Conservation (phyloP, 2,888 invertebrate genomes). For the Lasioglossum leucozonium region DNA sequence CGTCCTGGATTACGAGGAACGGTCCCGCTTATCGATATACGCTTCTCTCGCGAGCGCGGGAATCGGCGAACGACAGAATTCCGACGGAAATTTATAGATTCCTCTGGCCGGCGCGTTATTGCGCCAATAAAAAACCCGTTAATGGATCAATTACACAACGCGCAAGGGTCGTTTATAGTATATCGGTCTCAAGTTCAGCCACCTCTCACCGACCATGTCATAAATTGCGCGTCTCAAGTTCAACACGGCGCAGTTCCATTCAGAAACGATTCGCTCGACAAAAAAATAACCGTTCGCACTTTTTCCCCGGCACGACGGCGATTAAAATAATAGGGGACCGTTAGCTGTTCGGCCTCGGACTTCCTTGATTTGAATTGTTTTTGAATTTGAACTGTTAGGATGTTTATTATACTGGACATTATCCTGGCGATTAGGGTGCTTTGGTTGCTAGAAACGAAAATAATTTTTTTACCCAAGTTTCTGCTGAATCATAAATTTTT, state of each 20-base stretch:
- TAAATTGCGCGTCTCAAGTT: slow-evolving; percentile 35
- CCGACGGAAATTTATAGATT: slow-evolving; percentile 44
- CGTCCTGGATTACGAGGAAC: not conserved
- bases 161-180: slow-evolving; percentile 12
- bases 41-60: not conserved
- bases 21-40: slow-evolving; percentile 14
- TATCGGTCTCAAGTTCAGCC: slow-evolving; percentile 30
- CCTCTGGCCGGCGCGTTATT: slow-evolving; percentile 28
- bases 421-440: no score
- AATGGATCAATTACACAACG: slow-evolving; percentile 47
- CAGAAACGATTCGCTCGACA: not conserved
- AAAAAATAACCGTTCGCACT: not conserved
- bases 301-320: not conserved
- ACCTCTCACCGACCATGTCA: slow-evolving; percentile 1
- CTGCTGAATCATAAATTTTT: no score
- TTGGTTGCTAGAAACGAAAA: no score
- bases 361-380: not conserved
- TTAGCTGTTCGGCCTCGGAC: not conserved
- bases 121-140: slow-evolving; percentile 35
- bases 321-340: not conserved
- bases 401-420: not conserved
- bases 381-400: not conserved
- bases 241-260: not conserved
- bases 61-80: slow-evolving; percentile 17
- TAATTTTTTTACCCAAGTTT: no score